Percentiles rank a stretch among this genome's conserved stretches.
These are phyloP conservation scores for Pseudachorutes palmiensis DNA, from an alignment of 1,140 invertebrate species.

Conservation along the genomic window DNA sequence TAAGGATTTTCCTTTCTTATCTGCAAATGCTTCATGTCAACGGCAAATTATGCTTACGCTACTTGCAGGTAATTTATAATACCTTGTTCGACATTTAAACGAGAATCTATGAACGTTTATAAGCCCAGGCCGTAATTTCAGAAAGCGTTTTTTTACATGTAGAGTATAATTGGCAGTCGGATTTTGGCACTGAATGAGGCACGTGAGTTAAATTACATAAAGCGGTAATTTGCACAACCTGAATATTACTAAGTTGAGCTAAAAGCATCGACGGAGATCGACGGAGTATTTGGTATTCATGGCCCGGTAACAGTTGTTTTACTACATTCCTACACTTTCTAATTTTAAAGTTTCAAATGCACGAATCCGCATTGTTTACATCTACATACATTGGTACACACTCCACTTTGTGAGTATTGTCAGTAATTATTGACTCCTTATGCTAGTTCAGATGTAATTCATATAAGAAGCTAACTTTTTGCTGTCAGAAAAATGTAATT, in stretches of 20 bases:
- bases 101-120: too few relatives aligned
- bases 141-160: too few relatives aligned
- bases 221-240: neutral
- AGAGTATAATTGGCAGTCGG: neutral
- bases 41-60: too few relatives aligned
- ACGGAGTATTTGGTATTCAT: neutral
- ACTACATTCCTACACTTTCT: neutral
- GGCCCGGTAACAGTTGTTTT: neutral
- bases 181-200: slow-evolving; percentile 7
- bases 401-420: slow-evolving; percentile 6
- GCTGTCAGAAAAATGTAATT: too few relatives aligned
- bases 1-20: too few relatives aligned
- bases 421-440: neutral
- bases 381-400: neutral
- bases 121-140: too few relatives aligned
- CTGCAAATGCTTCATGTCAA: too few relatives aligned
- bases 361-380: neutral
- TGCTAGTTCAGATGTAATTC: too few relatives aligned
- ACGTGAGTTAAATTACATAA: neutral
- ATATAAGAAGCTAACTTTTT: too few relatives aligned
- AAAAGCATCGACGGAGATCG: neutral
- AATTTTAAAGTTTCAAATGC: too few relatives aligned
- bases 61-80: too few relatives aligned
- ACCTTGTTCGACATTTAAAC: too few relatives aligned
- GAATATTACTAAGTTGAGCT: neutral